Evolutionary conservation across 2,113 vertebrate species (phyloP).

Genomic region (Ictalurus punctatus): DNA sequence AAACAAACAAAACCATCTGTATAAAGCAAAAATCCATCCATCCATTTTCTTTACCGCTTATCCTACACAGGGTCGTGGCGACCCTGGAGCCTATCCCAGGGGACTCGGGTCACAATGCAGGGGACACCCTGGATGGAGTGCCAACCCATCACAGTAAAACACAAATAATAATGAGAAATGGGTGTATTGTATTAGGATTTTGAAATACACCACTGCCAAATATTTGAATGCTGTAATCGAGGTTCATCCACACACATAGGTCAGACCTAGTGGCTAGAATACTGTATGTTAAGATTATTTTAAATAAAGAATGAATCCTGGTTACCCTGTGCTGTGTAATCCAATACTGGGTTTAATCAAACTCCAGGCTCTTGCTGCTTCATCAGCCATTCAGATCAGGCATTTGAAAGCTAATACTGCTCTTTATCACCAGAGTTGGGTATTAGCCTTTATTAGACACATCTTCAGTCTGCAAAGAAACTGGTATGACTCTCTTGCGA

Average conservation of each 20-base stretch:
- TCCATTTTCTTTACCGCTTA: too few species aligned
- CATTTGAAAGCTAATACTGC: neutral
- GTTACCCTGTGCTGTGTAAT: neutral
- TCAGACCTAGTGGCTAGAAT: neutral
- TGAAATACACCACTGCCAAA: neutral
- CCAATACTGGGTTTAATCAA: neutral
- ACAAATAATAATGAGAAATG: neutral
- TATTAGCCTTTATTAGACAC: neutral
- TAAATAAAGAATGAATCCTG: neutral
- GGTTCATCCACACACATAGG: neutral
- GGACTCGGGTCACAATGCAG: too few species aligned
- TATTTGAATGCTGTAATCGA: neutral
- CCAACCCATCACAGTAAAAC: neutral
- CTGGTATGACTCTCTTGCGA: neutral
- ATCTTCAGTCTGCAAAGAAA: neutral
- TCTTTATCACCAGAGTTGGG: neutral
- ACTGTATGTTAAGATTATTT: neutral
- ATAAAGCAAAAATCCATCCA: neutral
- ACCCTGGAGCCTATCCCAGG: too few species aligned
- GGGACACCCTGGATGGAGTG: too few species aligned
- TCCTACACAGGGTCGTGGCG: too few species aligned
- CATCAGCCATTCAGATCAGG: neutral
- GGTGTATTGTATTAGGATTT: neutral
- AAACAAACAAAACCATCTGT: neutral
- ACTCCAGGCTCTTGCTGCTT: neutral